Conservation (phyloP, 1,140 invertebrate species). For the Leptonema lineaticorne region DNA sequence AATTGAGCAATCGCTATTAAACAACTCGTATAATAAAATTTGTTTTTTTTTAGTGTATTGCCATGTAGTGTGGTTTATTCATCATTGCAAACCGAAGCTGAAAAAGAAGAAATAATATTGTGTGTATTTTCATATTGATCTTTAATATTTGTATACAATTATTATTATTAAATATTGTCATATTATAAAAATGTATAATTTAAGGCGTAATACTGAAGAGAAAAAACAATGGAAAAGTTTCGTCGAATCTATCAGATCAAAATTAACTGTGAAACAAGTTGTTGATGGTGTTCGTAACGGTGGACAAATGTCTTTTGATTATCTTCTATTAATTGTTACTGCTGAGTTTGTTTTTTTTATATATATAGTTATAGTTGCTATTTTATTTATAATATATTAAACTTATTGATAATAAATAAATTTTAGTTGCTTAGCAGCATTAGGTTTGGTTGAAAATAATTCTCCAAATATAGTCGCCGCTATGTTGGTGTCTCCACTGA, state of each 20-base stretch:
- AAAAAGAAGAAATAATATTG: slow-evolving; percentile 51
- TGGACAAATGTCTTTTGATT: slow-evolving; percentile 82
- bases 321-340: slow-evolving; percentile 73
- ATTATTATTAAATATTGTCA: neutral
- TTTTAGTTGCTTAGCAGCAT: slow-evolving; percentile 57
- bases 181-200: neutral
- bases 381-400: slow-evolving; percentile 17
- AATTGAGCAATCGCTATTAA: neutral
- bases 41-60: slow-evolving; percentile 54
- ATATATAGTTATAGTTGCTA: neutral
- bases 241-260: slow-evolving; percentile 72
- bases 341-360: slow-evolving; percentile 66
- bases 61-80: slow-evolving; percentile 62
- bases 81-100: slow-evolving; percentile 46
- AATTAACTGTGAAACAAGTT: slow-evolving; percentile 82
- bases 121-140: slow-evolving; percentile 43
- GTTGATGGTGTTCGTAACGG: slow-evolving; percentile 76
- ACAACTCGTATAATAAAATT: too few relatives aligned
- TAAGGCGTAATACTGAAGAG: slow-evolving; percentile 53
- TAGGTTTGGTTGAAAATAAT: slow-evolving; percentile 64
- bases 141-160: neutral
- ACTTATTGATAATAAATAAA: neutral
- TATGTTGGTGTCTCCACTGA: slow-evolving; percentile 85
- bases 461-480: slow-evolving; percentile 81
- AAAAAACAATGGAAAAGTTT: slow-evolving; percentile 67